Conservation (phyloP, 2,113 vertebrate genomes). For the Macaca mulatta region DNA sequence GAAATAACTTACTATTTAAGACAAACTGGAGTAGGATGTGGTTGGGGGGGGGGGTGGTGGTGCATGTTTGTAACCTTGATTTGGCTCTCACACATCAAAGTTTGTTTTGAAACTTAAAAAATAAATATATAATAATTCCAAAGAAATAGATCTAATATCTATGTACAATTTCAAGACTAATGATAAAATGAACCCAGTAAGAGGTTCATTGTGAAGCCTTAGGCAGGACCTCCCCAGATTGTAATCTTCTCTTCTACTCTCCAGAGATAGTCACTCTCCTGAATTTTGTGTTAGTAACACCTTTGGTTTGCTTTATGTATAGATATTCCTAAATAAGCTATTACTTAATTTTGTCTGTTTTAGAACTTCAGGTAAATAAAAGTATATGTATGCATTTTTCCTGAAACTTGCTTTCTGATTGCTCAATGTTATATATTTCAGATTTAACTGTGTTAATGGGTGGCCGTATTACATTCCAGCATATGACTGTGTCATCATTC, state of each 20-base stretch:
- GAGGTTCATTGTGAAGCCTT: neutral
- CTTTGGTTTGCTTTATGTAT: neutral
- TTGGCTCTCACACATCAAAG: neutral
- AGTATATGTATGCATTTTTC: neutral
- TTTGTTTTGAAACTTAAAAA: neutral
- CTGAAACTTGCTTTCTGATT: neutral
- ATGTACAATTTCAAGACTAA: neutral
- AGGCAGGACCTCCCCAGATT: neutral
- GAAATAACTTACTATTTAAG: neutral
- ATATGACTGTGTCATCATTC: neutral
- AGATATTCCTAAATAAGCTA: neutral
- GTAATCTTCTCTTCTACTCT: neutral
- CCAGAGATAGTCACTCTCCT: neutral
- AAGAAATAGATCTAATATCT: neutral
- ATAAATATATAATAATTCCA: neutral
- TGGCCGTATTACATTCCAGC: neutral
- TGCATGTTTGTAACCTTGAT: neutral
- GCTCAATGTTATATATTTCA: neutral
- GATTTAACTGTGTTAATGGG: neutral
- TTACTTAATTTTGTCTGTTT: neutral
- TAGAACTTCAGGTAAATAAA: constrained; percentile 34
- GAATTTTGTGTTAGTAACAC: neutral
- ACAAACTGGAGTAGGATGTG: neutral
- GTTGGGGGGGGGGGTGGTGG: neutral
- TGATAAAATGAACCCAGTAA: neutral